Evolutionary conservation across 30 jellyfish, hydroid and myxozoan species (phyloP).

Genomic region (Haliclystus octoradiatus): DNA sequence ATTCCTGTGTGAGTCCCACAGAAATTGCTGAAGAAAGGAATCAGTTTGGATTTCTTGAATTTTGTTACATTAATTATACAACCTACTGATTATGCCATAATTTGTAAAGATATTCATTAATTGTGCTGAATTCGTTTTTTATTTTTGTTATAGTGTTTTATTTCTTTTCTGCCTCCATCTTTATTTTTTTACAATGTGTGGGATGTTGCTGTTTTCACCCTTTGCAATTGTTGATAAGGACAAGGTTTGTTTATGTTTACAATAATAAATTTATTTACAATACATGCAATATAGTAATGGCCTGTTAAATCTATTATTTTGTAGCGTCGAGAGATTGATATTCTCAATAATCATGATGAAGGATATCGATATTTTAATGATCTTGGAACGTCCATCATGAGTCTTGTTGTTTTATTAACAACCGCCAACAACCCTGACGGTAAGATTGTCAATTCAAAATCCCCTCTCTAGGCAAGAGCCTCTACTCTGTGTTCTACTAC

Average conservation of each 20-base stretch:
- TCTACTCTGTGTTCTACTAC: too few species aligned
- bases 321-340: slow-evolving; percentile 24
- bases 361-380: slow-evolving; percentile 51
- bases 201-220: slow-evolving; percentile 83
- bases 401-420: slow-evolving; percentile 61
- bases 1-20: too few species aligned
- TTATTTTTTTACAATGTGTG: slow-evolving; percentile 90
- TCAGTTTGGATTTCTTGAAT: too few species aligned
- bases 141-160: slow-evolving; percentile 53
- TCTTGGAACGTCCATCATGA: slow-evolving; percentile 70
- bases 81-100: too few species aligned
- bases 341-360: slow-evolving; percentile 38
- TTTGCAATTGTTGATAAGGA: slow-evolving; percentile 4
- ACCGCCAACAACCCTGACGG: slow-evolving; percentile 97
- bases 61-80: too few species aligned
- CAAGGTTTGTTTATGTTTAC: not conserved
- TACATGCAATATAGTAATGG: not conserved
- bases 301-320: not conserved
- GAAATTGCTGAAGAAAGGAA: too few species aligned
- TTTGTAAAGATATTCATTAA: too few species aligned
- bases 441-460: not conserved
- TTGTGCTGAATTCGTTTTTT: too few species aligned
- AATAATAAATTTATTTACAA: not conserved
- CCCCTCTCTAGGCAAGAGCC: too few species aligned
- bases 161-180: slow-evolving; percentile 72